Conservation (phyloP, 2,888 invertebrate species). For the Entomobrya multifasciata region DNA sequence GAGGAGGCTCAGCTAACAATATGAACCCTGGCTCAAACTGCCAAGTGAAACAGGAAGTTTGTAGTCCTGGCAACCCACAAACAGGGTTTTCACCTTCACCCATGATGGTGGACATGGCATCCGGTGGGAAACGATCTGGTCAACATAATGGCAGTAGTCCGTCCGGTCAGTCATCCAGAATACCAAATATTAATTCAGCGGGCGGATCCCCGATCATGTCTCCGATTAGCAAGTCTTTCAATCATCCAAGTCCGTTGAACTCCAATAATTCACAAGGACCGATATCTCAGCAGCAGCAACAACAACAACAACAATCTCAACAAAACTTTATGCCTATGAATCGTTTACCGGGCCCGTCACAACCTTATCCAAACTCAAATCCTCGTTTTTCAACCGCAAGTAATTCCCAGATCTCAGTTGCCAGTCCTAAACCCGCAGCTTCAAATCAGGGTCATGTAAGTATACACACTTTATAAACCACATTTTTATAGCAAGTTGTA, state of each 20-base stretch:
- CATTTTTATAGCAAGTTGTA: no score
- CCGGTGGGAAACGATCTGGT: slow-evolving; percentile 57
- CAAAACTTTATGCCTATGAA: slow-evolving; percentile 58
- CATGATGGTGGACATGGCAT: slow-evolving; percentile 66
- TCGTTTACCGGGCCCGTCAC: slow-evolving; percentile 60
- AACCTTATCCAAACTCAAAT: slow-evolving; percentile 54
- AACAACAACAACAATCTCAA: slow-evolving; percentile 73
- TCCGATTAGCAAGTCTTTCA: slow-evolving; percentile 78
- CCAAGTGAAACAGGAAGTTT: slow-evolving; percentile 67
- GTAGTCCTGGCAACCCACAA: slow-evolving; percentile 69
- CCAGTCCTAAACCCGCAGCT: slow-evolving; percentile 66
- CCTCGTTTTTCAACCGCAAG: slow-evolving; percentile 57
- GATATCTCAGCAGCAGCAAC: slow-evolving; percentile 81
- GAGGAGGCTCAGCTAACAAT: slow-evolving; percentile 1
- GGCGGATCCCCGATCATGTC: slow-evolving; percentile 73
- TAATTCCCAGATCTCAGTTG: slow-evolving; percentile 71
- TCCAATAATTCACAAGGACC: slow-evolving; percentile 54
- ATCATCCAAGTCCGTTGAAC: slow-evolving; percentile 71
- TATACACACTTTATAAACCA: no score
- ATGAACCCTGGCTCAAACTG: slow-evolving; percentile 59
- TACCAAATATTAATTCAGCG: slow-evolving; percentile 69
- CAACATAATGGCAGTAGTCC: slow-evolving; percentile 68
- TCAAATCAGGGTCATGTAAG: slow-evolving; percentile 72
- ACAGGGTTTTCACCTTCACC: slow-evolving; percentile 69
- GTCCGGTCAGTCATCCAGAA: slow-evolving; percentile 69